These are phyloP conservation scores for Eutolmus rufibarbis DNA, from an alignment of 2,888 invertebrate species.

Conservation along the genomic window DNA sequence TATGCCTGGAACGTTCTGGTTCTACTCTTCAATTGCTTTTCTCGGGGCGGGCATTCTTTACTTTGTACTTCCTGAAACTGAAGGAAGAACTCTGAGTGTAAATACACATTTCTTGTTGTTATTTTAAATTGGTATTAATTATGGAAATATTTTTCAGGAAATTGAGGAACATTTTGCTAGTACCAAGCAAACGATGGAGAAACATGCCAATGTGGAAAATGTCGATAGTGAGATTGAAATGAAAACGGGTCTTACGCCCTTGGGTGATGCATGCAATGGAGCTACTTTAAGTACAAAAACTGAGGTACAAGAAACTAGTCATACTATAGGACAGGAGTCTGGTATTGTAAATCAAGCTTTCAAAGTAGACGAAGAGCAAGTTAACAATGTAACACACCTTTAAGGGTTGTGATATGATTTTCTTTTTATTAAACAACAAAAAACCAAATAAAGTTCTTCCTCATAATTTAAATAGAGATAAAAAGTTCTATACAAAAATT, in stretches of 20 bases:
- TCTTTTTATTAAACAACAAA: neutral
- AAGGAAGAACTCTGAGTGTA: conserved; percentile 68
- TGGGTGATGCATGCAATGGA: neutral
- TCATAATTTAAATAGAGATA: neutral
- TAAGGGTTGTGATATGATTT: neutral
- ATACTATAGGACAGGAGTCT: neutral
- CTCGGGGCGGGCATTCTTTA: conserved; percentile 72
- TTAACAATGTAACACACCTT: neutral
- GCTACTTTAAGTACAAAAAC: neutral
- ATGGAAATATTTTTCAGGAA: neutral
- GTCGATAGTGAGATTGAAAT: neutral
- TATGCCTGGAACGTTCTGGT: conserved; percentile 75
- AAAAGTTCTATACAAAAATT: neutral
- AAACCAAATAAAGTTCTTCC: neutral
- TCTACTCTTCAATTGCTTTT: conserved; percentile 72
- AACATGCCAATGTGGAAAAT: neutral
- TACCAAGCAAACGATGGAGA: neutral
- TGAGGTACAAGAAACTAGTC: neutral
- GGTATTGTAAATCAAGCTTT: neutral
- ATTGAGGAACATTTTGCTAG: conserved; percentile 10
- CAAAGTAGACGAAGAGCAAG: neutral
- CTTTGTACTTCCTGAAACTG: conserved; percentile 80
- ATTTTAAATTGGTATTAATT: neutral
- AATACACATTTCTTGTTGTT: neutral
- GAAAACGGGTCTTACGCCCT: neutral